Percentiles rank a stretch among this genome's conserved stretches.
Conservation (phyloP, 2,113 vertebrate genomes). For the Nothoprocta pentlandii region DNA sequence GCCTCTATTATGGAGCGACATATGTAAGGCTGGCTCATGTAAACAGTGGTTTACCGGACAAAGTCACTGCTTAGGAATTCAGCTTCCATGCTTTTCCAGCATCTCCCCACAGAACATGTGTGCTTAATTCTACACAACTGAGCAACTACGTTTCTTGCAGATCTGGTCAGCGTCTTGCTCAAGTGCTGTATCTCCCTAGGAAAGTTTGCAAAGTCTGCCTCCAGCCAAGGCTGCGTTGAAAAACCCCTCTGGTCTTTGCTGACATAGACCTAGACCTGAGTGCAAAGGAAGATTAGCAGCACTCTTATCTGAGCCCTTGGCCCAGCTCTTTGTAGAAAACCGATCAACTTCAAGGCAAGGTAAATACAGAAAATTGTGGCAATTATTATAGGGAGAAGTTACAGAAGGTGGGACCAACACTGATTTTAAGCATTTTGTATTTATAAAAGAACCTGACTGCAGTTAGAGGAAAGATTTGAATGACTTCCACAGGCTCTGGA, state of each 20-base stretch:
- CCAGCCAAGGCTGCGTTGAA: not conserved
- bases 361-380: accelerated
- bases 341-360: not conserved
- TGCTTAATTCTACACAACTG: not conserved
- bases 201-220: not conserved
- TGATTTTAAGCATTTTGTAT: not conserved
- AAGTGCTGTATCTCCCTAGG: accelerated
- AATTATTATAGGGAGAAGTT: not conserved
- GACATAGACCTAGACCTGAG: not conserved
- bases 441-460: not conserved
- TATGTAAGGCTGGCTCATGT: not conserved
- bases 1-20: not conserved
- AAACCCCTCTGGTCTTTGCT: not conserved
- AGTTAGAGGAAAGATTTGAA: not conserved
- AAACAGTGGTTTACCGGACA: not conserved
- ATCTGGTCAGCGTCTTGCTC: not conserved
- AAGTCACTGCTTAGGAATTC: not conserved
- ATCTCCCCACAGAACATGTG: not conserved
- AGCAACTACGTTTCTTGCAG: not conserved
- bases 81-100: accelerated
- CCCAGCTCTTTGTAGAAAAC: not conserved
- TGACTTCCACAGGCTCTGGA: not conserved
- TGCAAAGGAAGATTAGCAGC: not conserved
- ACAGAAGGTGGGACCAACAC: not conserved
- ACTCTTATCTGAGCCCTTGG: not conserved